Conservation (phyloP, 2,888 invertebrate genomes). For the Xylocampa areola region DNA sequence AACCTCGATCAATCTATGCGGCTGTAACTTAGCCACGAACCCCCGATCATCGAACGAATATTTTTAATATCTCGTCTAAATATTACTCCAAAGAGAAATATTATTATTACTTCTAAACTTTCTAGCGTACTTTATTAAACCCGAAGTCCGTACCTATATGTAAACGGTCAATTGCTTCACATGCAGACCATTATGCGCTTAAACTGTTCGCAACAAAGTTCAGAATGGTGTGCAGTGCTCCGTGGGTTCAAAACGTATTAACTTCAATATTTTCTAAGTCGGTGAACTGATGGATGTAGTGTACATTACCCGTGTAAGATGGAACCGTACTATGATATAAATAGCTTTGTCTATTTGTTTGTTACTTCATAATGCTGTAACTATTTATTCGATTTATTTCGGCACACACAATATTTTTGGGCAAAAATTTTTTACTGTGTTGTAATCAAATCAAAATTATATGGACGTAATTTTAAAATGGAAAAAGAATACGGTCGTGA, state of each 20-base stretch:
- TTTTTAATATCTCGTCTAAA: constrained; percentile 7
- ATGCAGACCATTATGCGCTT: constrained; percentile 4
- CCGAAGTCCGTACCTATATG: neutral
- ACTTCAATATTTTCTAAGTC: constrained; percentile 51
- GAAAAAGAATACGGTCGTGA: too few relatives aligned
- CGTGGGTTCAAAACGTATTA: constrained; percentile 19
- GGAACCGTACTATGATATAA: neutral
- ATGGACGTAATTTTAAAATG: too few relatives aligned
- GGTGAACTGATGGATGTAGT: constrained; percentile 45
- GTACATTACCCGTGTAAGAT: constrained; percentile 21
- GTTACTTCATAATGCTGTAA: too few relatives aligned
- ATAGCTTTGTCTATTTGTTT: too few relatives aligned
- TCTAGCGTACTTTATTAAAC: constrained; percentile 19
- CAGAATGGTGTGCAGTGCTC: neutral
- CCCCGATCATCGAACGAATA: too few relatives aligned
- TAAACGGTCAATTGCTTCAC: neutral
- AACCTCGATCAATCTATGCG: too few relatives aligned
- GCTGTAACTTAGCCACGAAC: too few relatives aligned
- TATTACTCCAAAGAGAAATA: neutral
- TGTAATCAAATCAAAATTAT: too few relatives aligned
- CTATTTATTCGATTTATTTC: too few relatives aligned
- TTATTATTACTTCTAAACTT: constrained; percentile 5
- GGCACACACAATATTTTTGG: too few relatives aligned
- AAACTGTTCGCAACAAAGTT: neutral
- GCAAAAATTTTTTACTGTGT: too few relatives aligned